phyloP scores from a whole-genome alignment of 1,140 invertebrate genomes.

The Oreohelix idahoensis region DNA sequence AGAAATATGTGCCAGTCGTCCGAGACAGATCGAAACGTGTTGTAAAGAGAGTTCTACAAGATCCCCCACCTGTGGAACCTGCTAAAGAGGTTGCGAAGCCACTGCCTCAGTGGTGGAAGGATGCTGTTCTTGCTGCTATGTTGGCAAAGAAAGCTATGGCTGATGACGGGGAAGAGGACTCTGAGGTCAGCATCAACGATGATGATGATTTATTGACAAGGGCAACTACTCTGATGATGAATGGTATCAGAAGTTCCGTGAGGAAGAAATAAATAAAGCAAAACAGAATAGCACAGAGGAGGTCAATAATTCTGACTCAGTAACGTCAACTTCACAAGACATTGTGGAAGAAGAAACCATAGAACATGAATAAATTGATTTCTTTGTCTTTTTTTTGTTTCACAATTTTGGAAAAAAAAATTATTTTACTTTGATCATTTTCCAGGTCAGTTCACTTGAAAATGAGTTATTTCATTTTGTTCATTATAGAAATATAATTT shows the following conservation, averaged over 20 bases:
- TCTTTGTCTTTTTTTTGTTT: too few species aligned
- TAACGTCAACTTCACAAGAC: neutral
- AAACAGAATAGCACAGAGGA: neutral
- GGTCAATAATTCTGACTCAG: neutral
- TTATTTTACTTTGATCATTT: too few species aligned
- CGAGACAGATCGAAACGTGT: neutral
- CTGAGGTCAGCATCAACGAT: neutral
- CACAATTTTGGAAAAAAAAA: too few species aligned
- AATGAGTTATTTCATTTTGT: too few species aligned
- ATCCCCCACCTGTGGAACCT: neutral
- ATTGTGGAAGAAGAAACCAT: neutral
- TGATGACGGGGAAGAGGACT: neutral
- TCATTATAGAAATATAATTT: too few species aligned
- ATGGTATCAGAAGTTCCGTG: neutral
- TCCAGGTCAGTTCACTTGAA: too few species aligned
- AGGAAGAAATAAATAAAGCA: neutral
- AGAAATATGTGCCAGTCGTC: neutral
- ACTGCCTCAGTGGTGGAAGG: conserved; percentile 33
- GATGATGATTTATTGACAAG: conserved; percentile 32
- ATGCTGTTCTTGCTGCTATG: conserved; percentile 25
- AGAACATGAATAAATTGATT: too few species aligned
- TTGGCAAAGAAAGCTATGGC: conserved; percentile 24
- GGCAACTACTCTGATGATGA: conserved; percentile 40
- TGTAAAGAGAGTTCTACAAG: neutral
- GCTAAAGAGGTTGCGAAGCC: neutral